A percentile compares a stretch with the other conserved stretches of the same genome.
phyloP scores from a whole-genome alignment of 2,888 invertebrate species.

The Diarsia rubi region DNA sequence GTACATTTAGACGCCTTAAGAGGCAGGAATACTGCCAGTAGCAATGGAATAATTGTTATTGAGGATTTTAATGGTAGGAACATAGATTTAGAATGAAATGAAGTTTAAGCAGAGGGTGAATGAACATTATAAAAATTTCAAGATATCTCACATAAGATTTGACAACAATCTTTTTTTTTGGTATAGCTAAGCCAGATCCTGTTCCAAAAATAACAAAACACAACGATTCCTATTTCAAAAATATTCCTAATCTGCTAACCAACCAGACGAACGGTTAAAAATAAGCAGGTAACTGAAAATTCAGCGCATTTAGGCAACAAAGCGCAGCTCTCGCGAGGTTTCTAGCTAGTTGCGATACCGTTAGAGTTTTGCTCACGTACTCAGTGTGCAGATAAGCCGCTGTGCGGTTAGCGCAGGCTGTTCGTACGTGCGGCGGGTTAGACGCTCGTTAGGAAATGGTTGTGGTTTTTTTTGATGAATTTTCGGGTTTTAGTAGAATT shows the following conservation, averaged over 20 bases:
- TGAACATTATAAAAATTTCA: no score
- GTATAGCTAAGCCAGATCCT: background rate
- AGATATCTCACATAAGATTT: no score
- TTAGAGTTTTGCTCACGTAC: conserved; percentile 70
- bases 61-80: background rate
- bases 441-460: conserved; percentile 59
- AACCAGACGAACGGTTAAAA: conserved; percentile 13
- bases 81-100: background rate
- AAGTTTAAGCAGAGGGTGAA: background rate
- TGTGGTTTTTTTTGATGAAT: conserved; percentile 15
- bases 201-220: background rate
- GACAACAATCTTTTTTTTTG: background rate
- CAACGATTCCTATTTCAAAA: conserved; percentile 7
- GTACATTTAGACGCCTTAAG: conserved; percentile 16
- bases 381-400: conserved; percentile 63
- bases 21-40: background rate
- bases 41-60: background rate
- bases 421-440: conserved; percentile 53
- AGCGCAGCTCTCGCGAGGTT: conserved; percentile 61
- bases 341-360: conserved; percentile 65
- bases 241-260: background rate
- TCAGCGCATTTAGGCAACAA: conserved; percentile 64
- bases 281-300: conserved; percentile 62
- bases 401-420: conserved; percentile 49
- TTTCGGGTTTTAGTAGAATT: background rate